Evolutionary conservation across 1,140 invertebrate species (phyloP).

Genomic region (Zaprionus africanus): DNA sequence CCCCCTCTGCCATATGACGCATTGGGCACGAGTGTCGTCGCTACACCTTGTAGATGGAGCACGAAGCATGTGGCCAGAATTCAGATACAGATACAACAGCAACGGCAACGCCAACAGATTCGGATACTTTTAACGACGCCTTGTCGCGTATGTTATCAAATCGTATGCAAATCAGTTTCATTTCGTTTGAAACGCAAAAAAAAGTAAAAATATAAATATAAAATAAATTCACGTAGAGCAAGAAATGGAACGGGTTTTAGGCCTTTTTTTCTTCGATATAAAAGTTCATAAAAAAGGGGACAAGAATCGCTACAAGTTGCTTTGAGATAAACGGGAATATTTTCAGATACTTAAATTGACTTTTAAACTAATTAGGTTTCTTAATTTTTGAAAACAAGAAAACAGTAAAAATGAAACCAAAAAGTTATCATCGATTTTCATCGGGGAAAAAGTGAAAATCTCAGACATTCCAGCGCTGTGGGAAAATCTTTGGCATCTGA

Average conservation of each 20-base stretch:
- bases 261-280: conserved; percentile 33
- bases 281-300: conserved; percentile 22
- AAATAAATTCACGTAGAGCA: conserved; percentile 45
- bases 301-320: conserved; percentile 13
- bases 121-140: conserved; percentile 24
- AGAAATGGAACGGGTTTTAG: conserved; percentile 55
- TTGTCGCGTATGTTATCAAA: conserved; percentile 67
- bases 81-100: conserved; percentile 30
- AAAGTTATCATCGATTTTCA: neutral
- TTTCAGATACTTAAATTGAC: conserved; percentile 1
- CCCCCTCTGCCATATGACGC: conserved; percentile 55
- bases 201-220: conserved; percentile 44
- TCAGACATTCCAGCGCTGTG: neutral
- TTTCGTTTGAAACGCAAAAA: conserved; percentile 63
- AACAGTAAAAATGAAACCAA: neutral
- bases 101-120: neutral
- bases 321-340: neutral
- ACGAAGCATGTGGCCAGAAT: conserved; percentile 3
- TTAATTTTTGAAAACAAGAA: neutral
- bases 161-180: conserved; percentile 68
- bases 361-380: neutral
- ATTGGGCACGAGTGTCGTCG: conserved; percentile 22
- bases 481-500: neutral
- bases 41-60: conserved; percentile 10
- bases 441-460: conserved; percentile 32